Evolutionary conservation across 2,113 vertebrate genomes (phyloP), one percentile per base, ranked within the genome.

Genomic region (Verasper variegatus): DNA sequence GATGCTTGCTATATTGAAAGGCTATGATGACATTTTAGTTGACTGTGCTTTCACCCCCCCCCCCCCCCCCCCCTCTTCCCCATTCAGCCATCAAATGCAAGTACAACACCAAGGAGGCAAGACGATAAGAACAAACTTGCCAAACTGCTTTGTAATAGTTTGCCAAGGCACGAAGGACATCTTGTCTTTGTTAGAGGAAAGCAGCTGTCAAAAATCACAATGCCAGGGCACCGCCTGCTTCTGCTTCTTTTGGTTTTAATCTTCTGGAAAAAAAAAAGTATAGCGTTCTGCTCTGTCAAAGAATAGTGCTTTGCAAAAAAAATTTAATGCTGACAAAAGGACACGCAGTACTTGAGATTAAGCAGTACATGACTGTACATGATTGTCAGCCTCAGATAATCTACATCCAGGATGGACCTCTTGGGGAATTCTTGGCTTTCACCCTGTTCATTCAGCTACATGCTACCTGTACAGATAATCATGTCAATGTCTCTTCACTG

Each of bases 1-100:
- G 90, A 94, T 92, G 88, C 74, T 84, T 75, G 74, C 86, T 86
- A 47, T 87, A 81, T 68, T 88, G 87, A 89, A 89, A 87, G 70
- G 82, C 81, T 68, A 71, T 86, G 86, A 92, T 88, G 91, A 91
- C 84, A 90, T 88, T 91, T 91, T 89, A 89, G 88, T 91, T 85
- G 86, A 89, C 89, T 90, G 78, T 78, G 71, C 85, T 82, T 88
- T 83, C 72, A 76, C 71, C 80, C 68, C 70, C 60, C 60, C 74
- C 57, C 64, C 57, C 66, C 45, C 59, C 64, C 56, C 70, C 47
- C 55, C 66, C 55, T 64, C 56, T 47, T 62, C 54, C 56, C 67
- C 52, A 54, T 81, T 80, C 55, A 52, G 52, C 63, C 70, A 54
- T 83, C 60, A 79, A 90, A 83, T 89, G 52, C 83, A 84, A 86